phyloP scores from a whole-genome alignment of 1,140 invertebrate species.

The Camponotus vicinus region DNA sequence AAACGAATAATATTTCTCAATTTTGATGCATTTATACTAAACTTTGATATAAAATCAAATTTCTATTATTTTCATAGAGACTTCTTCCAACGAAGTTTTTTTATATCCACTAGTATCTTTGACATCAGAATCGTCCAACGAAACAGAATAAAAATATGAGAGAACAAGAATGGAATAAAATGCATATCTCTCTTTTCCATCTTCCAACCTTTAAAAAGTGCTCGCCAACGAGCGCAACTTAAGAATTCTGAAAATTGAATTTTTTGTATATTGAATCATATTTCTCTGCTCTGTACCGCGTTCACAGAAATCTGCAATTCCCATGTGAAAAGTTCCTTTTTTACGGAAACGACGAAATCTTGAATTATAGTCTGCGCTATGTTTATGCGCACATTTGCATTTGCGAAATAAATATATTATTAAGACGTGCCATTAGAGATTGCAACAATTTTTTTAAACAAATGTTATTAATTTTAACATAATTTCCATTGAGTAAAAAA shows the following conservation, averaged over 20 bases:
- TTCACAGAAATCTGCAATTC: slow-evolving; percentile 36
- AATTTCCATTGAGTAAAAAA: not conserved
- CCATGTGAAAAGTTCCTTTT: slow-evolving; percentile 39
- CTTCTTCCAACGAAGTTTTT: not conserved
- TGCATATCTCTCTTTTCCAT: slow-evolving; percentile 29
- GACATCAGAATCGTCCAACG: slow-evolving; percentile 8
- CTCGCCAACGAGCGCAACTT: slow-evolving; percentile 49
- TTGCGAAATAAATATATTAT: slow-evolving; percentile 43
- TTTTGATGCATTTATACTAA: not conserved
- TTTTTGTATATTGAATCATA: slow-evolving; percentile 60
- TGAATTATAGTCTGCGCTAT: slow-evolving; percentile 26
- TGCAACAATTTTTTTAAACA: slow-evolving; percentile 11
- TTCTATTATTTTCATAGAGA: slow-evolving; percentile 7
- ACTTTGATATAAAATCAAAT: slow-evolving; percentile 7
- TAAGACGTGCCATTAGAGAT: slow-evolving; percentile 21
- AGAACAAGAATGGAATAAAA: slow-evolving; percentile 36
- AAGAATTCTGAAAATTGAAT: slow-evolving; percentile 63
- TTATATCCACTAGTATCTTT: slow-evolving; percentile 16
- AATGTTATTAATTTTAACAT: not conserved
- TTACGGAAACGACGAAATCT: slow-evolving; percentile 45
- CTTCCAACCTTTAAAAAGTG: slow-evolving; percentile 48
- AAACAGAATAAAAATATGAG: slow-evolving; percentile 48
- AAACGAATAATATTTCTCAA: slow-evolving; percentile 2
- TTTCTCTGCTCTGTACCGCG: slow-evolving; percentile 33
- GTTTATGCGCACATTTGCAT: slow-evolving; percentile 42